Evolutionary conservation across 2,113 vertebrate species (phyloP).

Genomic region (Ailuropoda melanoleuca): DNA sequence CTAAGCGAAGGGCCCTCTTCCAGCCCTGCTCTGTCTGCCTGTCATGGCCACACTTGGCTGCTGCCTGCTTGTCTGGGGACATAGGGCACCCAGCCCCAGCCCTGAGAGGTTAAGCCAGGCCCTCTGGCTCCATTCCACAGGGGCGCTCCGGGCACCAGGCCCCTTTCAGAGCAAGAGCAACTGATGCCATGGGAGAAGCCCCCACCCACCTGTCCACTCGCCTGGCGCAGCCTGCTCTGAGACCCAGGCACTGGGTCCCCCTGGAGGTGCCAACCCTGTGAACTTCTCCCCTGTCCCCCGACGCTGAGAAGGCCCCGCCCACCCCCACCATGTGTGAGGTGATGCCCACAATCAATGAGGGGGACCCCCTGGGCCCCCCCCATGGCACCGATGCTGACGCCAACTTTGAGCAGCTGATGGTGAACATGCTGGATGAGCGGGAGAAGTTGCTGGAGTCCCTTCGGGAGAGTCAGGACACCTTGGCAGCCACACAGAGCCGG

Average conservation of each 20-base stretch:
- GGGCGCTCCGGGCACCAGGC: slow-evolving; percentile 36
- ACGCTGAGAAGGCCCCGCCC: slow-evolving; percentile 41
- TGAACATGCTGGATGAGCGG: slow-evolving; percentile 98
- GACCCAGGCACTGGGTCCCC: not conserved
- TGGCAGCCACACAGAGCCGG: slow-evolving; percentile 92
- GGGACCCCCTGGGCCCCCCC: slow-evolving; percentile 92
- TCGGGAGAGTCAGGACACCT: slow-evolving; percentile 95
- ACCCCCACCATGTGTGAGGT: slow-evolving; percentile 95
- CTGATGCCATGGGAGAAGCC: slow-evolving; percentile 61
- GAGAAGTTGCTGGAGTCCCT: slow-evolving; percentile 97
- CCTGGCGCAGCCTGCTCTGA: slow-evolving; percentile 44
- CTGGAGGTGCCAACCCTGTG: slow-evolving; percentile 47
- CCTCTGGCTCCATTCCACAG: slow-evolving; percentile 36
- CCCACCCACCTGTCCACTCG: not conserved
- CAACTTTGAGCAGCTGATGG: slow-evolving; percentile 99
- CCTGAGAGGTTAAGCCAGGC: slow-evolving; percentile 32
- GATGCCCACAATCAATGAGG: slow-evolving; percentile 98
- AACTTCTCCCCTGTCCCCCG: slow-evolving; percentile 13
- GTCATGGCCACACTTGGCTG: slow-evolving; percentile 67
- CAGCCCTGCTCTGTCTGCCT: not conserved
- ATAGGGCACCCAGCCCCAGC: slow-evolving; percentile 43
- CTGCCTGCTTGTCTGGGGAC: slow-evolving; percentile 52
- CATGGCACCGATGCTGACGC: slow-evolving; percentile 91
- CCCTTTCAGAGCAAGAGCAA: slow-evolving; percentile 39
- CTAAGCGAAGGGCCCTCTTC: slow-evolving; percentile 24